Evolutionary conservation across 2,888 invertebrate genomes (phyloP).

Genomic region (Caenorhabditis macrosperma): DNA sequence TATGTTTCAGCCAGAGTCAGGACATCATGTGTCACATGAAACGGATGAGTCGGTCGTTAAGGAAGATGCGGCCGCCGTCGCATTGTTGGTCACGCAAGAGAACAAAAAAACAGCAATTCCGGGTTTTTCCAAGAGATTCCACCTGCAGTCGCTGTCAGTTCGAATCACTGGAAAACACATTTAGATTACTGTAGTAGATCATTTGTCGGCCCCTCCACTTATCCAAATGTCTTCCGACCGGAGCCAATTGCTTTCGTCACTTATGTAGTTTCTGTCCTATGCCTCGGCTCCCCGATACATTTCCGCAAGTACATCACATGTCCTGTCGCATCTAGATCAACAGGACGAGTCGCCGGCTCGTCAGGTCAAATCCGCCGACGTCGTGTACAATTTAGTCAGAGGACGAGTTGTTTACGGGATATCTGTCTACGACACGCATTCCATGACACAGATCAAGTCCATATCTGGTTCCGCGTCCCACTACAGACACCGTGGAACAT

Average conservation of each 20-base stretch:
- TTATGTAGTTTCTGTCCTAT: conserved; percentile 21
- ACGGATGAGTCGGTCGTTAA: too few relatives aligned
- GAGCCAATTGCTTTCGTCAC: conserved; percentile 1
- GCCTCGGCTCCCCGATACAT: conserved; percentile 3
- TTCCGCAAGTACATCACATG: not conserved
- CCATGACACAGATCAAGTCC: conserved; percentile 22
- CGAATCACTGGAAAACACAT: too few relatives aligned
- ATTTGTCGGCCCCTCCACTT: too few relatives aligned
- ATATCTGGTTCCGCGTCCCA: conserved; percentile 1
- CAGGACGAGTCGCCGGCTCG: not conserved
- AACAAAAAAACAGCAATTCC: too few relatives aligned
- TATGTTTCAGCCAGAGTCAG: conserved; percentile 5
- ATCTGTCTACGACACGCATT: not conserved
- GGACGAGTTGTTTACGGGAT: conserved; percentile 19
- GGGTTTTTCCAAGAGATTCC: too few relatives aligned
- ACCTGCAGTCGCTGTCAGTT: too few relatives aligned
- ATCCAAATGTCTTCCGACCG: too few relatives aligned
- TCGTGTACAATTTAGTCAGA: conserved; percentile 13
- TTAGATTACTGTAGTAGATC: too few relatives aligned
- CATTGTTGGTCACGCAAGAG: too few relatives aligned
- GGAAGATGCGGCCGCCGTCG: too few relatives aligned
- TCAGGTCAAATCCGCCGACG: not conserved
- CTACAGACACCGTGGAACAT: not conserved
- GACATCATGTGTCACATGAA: not conserved
- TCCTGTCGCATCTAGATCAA: not conserved